Base-by-base conservation (phyloP, 2,797 vertebrate genomes). In the Myripristis murdjan region DNA sequence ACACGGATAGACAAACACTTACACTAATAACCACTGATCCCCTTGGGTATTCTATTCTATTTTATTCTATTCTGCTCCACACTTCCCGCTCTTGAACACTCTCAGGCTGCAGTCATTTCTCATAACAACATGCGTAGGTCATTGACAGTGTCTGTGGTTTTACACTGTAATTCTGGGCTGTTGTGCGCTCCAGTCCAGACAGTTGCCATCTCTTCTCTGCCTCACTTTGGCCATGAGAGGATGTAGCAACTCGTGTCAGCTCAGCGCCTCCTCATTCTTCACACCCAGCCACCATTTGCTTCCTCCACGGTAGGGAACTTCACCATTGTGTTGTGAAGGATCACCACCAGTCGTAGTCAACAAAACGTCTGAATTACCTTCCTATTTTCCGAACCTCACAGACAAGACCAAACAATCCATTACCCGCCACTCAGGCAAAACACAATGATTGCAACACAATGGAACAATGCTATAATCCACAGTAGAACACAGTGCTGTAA, bases 131-230 rank as follows among this genome's bases (percentile, higher is more conserved):
- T 48, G 47, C 52, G 48, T 52, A 62, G 55, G 70, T 64, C 60
- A 70, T 59, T 68, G 77, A 82, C 72, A 48, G 52, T 6, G 64
- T 72, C 53, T 62, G 43, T 15, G 3, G 18, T 71, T 78, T 81
- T 7, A 18, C 33, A 37, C 56, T 43, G 37, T 46, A 54, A 53
- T 43, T 49, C 43, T 7, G 10, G n/a, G 22, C 37, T 44, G 58
- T 70, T 78, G 65, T 86, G 63, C 75, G 60, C 58, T 60, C 47
- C 64, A 31, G 3, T 78, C 39, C 57, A 79, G 65, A 83, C 82
- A 87, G 72, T 86, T 85, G 77, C 74, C 87, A 84, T 73, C 64
- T 80, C 53, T 9, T 62, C 73, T 88, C 55, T 72, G 3, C 33
- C 68, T 84, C 82, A 72, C 62, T 73, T 43, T 43, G 57, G 60